Conservation (phyloP, 2,113 vertebrate genomes). For the Aptenodytes forsteri region DNA sequence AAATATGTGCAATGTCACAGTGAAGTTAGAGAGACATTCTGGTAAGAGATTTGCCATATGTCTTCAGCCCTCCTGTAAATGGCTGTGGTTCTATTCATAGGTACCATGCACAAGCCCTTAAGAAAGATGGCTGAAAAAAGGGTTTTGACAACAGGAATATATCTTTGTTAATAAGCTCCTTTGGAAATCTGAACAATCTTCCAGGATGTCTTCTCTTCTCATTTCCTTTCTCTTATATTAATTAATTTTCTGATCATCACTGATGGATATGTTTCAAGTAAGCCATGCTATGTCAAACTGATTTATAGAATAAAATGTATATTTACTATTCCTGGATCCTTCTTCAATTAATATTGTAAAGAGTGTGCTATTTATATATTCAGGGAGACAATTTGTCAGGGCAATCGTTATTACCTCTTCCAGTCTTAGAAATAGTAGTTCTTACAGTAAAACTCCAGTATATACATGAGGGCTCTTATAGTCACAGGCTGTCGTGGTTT, state of each 20-base stretch:
- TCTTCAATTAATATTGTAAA: slow-evolving; percentile 61
- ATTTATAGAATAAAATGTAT: slow-evolving; percentile 61
- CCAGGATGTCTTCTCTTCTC: neutral
- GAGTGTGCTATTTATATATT: slow-evolving; percentile 46
- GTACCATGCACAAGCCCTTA: neutral
- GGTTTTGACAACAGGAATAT: slow-evolving; percentile 23
- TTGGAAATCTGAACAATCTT: slow-evolving; percentile 27
- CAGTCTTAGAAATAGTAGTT: neutral
- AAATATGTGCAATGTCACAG: neutral
- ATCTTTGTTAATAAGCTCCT: slow-evolving; percentile 37
- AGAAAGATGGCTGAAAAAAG: slow-evolving; percentile 18
- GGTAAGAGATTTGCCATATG: neutral
- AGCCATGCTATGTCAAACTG: slow-evolving; percentile 34
- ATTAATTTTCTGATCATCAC: slow-evolving; percentile 49
- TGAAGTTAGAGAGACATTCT: neutral
- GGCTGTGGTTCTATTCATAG: neutral
- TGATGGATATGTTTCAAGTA: slow-evolving; percentile 55
- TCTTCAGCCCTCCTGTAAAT: neutral
- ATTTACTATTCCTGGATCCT: slow-evolving; percentile 55
- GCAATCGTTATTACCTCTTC: neutral
- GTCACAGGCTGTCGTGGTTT: too few relatives aligned
- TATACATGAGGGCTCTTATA: neutral
- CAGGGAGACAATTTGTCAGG: slow-evolving; percentile 41
- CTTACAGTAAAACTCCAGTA: neutral
- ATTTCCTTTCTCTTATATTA: slow-evolving; percentile 19